phyloP scores from a whole-genome alignment of 2,888 invertebrate species.

The Cosmopolites sordidus region DNA sequence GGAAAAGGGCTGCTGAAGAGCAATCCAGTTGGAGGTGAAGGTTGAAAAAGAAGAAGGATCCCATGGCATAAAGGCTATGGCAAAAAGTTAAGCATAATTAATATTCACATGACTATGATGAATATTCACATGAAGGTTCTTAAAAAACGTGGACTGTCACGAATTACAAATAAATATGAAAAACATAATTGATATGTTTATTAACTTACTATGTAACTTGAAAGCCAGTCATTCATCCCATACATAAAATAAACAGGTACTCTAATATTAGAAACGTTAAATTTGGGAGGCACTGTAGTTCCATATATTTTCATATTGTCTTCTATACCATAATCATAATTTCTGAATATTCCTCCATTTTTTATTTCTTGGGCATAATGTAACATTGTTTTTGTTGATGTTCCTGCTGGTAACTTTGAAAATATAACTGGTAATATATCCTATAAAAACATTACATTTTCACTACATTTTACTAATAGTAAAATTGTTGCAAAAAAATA shows the following conservation, averaged over 20 bases:
- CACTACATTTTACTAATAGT: too few species aligned
- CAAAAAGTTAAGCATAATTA: too few species aligned
- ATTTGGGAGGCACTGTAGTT: conserved; percentile 56
- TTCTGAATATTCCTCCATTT: conserved; percentile 53
- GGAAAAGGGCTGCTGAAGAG: too few species aligned
- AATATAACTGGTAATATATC: conserved; percentile 57
- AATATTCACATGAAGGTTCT: too few species aligned
- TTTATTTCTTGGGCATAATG: conserved; percentile 56
- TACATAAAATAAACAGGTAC: conserved; percentile 63
- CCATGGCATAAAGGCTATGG: too few species aligned
- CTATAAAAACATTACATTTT: too few species aligned
- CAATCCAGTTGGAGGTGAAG: too few species aligned
- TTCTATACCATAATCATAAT: conserved; percentile 64
- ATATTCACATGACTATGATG: too few species aligned
- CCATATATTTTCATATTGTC: conserved; percentile 61
- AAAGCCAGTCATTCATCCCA: conserved; percentile 68
- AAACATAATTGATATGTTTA: background rate
- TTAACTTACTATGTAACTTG: conserved; percentile 53
- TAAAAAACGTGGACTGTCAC: too few species aligned
- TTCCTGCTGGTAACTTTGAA: conserved; percentile 68
- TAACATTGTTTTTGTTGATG: conserved; percentile 66
- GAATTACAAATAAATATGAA: too few species aligned
- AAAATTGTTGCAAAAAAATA: too few species aligned
- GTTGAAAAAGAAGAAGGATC: too few species aligned
- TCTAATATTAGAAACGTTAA: conserved; percentile 54